Conservation (phyloP, 2,113 vertebrate species). For the Typhlomys cinereus region DNA sequence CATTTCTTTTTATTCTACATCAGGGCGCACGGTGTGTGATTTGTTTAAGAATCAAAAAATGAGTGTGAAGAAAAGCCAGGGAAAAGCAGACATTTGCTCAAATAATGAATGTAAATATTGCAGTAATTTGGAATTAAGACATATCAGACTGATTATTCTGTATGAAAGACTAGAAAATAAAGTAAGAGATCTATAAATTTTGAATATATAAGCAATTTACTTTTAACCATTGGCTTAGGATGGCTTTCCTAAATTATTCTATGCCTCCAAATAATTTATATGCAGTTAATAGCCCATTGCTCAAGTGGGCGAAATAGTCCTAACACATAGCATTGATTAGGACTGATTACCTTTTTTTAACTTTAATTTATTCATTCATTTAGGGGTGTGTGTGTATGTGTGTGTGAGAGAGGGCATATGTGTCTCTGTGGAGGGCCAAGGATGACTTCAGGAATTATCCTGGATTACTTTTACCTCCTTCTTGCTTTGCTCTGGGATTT, state of each 20-base stretch:
- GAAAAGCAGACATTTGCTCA: neutral
- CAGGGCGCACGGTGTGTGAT: neutral
- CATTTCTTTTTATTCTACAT: constrained; percentile 12
- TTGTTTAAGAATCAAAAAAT: constrained; percentile 39
- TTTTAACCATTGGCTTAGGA: neutral
- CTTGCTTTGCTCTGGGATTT: too few species aligned
- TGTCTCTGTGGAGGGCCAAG: too few species aligned
- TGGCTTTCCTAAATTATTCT: constrained; percentile 6
- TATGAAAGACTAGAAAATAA: constrained; percentile 7
- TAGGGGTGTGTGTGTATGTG: too few species aligned
- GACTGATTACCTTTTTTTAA: constrained; percentile 1
- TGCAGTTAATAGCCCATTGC: neutral
- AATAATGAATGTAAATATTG: constrained; percentile 8
- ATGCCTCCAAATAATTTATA: neutral
- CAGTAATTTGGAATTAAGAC: neutral
- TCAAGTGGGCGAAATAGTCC: neutral
- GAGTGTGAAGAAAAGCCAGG: constrained; percentile 10
- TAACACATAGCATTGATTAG: neutral
- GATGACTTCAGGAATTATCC: too few species aligned
- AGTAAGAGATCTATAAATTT: neutral
- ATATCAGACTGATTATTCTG: neutral
- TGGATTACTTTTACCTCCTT: too few species aligned
- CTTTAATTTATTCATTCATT: too few species aligned
- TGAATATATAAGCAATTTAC: neutral
- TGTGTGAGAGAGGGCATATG: too few species aligned